Evolutionary conservation across 2,888 invertebrate species (phyloP).

Genomic region (Lasioglossum malachurum): DNA sequence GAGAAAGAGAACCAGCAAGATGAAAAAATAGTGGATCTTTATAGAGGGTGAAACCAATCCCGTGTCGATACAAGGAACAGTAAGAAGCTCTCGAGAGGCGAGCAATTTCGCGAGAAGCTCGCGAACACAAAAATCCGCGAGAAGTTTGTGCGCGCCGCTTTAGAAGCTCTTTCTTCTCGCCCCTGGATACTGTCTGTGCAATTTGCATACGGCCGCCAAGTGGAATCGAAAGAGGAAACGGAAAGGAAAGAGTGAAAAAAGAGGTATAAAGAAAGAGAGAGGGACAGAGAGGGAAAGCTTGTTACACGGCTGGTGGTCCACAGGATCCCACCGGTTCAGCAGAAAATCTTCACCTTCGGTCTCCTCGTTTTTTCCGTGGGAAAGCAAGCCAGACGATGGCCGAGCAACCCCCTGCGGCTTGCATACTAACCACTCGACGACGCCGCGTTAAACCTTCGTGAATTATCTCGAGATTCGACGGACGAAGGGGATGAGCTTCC

Average conservation of each 20-base stretch:
- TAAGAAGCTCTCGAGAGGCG: background rate
- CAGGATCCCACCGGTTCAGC: constrained; percentile 26
- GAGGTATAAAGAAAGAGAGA: background rate
- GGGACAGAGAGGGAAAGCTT: background rate
- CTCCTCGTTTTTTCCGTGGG: constrained; percentile 25
- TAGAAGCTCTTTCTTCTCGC: constrained; percentile 7
- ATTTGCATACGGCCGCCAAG: constrained; percentile 28
- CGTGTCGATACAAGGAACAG: background rate
- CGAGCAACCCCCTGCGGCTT: constrained; percentile 68
- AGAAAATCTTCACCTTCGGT: constrained; percentile 42
- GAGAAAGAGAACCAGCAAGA: background rate
- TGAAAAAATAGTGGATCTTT: background rate
- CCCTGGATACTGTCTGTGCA: background rate
- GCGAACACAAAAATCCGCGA: constrained; percentile 9
- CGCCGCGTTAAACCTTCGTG: constrained; percentile 73
- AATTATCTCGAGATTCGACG: constrained; percentile 67
- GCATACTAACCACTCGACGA: constrained; percentile 77
- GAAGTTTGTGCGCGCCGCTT: constrained; percentile 8
- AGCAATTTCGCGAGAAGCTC: background rate
- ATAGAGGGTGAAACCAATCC: background rate
- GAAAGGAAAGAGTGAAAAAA: background rate
- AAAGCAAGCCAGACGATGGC: constrained; percentile 60
- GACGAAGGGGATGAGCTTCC: constrained; percentile 13
- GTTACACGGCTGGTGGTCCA: constrained; percentile 26
- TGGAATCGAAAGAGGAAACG: constrained; percentile 7